Evolutionary conservation across 2,113 vertebrate genomes (phyloP).

Genomic region (Pseudorasbora parva): DNA sequence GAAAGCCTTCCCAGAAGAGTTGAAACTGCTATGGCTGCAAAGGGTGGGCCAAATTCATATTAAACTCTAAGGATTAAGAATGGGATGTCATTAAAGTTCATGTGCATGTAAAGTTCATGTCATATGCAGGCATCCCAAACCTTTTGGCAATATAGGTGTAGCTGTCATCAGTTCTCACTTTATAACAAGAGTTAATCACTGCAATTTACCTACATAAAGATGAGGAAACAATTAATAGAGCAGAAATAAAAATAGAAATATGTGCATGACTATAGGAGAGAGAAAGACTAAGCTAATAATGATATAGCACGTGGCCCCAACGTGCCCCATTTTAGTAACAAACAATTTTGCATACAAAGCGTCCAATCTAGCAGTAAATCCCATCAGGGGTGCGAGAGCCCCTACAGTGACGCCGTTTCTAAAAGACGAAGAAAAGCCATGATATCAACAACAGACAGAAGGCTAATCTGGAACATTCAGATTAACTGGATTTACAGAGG

Average conservation of each 20-base stretch:
- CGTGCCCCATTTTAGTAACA: slow-evolving; percentile 1
- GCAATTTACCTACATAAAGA: neutral
- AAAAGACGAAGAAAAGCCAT: slow-evolving; percentile 21
- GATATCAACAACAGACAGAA: slow-evolving; percentile 39
- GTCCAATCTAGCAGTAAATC: slow-evolving; percentile 40
- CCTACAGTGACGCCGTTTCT: slow-evolving; percentile 4
- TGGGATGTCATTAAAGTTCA: too few species aligned
- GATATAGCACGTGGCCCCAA: neutral
- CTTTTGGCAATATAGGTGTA: neutral
- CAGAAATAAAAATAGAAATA: slow-evolving; percentile 16
- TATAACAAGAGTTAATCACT: neutral
- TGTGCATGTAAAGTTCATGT: too few species aligned
- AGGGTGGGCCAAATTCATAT: too few species aligned
- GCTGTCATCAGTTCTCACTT: neutral
- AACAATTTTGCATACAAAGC: slow-evolving; percentile 38
- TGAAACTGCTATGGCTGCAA: too few species aligned
- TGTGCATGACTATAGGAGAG: neutral
- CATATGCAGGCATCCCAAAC: too few species aligned
- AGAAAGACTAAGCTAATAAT: slow-evolving; percentile 15
- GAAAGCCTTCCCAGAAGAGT: too few species aligned
- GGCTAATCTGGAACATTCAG: slow-evolving; percentile 33
- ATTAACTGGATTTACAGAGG: slow-evolving; percentile 34
- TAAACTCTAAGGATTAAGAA: too few species aligned
- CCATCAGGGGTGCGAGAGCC: slow-evolving; percentile 3
- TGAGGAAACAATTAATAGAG: neutral